Evolutionary conservation across 1,140 invertebrate species (phyloP), one percentile per base, ranked within the genome.

Genomic region (Gonioctena quinquepunctata): DNA sequence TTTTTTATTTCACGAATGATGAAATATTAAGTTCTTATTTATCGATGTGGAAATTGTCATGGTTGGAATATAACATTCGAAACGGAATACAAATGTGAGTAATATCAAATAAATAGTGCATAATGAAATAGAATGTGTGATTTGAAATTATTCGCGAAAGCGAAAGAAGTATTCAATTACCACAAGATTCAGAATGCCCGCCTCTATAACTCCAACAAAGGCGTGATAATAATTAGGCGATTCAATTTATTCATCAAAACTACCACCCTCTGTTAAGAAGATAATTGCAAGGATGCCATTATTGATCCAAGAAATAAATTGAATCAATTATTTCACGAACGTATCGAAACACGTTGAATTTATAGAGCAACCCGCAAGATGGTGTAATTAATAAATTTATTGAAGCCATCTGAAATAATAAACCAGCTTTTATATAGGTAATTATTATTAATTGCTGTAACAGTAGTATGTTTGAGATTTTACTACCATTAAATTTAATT

Each of bases 401-500:
- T 4, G 33, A 1, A n/a, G 33, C 33, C 19, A 18, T 16, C n/a
- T 54, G 2, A 54, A 21, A 54, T 54, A 54, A 54, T 23, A 54
- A 54, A 22, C 52, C 52, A 18, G 52, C 19, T 54, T 54, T 2
- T 23, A 16, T 23, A 54, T 3, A 54, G 52, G 52, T 54, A 54
- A 54, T 54, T 54, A 54, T 54, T 54, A 54, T 54, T 54, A 54
- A 54, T 54, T 23, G 22, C 19, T 1, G 22, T 54, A 21, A 54
- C 22, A 54, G 18, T 54, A 23, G n/a, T 22, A 54, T 54, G 52
- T 23, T 54, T 21, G 22, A 54, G 18, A 54, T 54, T 54, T 54
- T 54, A 18, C 52, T 54, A 54, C 52, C 19, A 54, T 54, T 54
- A 54, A 54, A 16, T 54, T 54, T 54, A 54, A 54, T 54, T 54